Percentiles rank a stretch among this genome's conserved stretches.
phyloP scores from a whole-genome alignment of 30 jellyfish, hydroid and myxozoan species.

The Phacellophora camtschatica region DNA sequence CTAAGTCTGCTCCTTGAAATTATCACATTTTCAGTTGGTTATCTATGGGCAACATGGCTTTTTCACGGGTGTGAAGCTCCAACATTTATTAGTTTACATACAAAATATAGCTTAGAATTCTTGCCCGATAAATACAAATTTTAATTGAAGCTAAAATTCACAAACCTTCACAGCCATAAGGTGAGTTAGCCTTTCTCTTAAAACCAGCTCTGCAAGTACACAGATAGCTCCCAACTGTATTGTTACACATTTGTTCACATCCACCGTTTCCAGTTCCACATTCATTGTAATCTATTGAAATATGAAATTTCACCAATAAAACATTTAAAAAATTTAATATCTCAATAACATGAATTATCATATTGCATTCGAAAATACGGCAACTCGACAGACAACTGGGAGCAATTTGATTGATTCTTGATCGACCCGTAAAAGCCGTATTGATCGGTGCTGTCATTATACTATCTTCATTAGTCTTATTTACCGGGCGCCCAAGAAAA shows the following conservation, averaged over 20 bases:
- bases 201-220: conserved; percentile 90
- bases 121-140: too few species aligned
- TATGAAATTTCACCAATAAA: neutral
- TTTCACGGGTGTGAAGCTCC: too few species aligned
- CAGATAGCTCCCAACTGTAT: conserved; percentile 90
- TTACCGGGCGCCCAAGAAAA: too few species aligned
- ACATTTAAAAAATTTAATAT: neutral
- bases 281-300: conserved; percentile 70
- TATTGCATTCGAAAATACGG: neutral
- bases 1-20: too few species aligned
- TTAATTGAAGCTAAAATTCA: neutral
- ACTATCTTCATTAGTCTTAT: too few species aligned
- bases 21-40: too few species aligned
- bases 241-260: conserved; percentile 91
- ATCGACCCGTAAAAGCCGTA: too few species aligned
- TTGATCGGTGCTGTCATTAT: too few species aligned
- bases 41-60: too few species aligned
- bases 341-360: neutral
- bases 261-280: conserved; percentile 96
- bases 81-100: too few species aligned
- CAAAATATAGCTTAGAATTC: too few species aligned
- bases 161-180: conserved; percentile 85
- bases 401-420: too few species aligned
- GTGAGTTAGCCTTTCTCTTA: conserved; percentile 63
- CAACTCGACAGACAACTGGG: neutral